Conservation (phyloP, 2,888 invertebrate genomes). For the Nymphalis c-album region DNA sequence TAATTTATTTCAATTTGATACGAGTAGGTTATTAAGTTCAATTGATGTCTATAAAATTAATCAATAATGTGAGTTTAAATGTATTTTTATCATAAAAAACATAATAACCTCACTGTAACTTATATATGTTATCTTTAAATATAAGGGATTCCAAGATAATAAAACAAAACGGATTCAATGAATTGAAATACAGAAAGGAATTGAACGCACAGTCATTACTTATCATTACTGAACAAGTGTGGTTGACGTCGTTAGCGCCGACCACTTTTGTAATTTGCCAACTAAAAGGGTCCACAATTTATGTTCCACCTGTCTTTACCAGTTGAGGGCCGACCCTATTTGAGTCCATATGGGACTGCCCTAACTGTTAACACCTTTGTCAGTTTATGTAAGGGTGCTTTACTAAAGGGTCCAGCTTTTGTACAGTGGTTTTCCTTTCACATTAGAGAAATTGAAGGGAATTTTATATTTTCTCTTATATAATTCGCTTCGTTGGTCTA, state of each 20-base stretch:
- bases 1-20: too few relatives aligned
- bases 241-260: conserved; percentile 50
- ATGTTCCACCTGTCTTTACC: conserved; percentile 68
- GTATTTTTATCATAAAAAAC: too few relatives aligned
- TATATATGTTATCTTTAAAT: too few relatives aligned
- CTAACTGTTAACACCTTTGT: conserved; percentile 66
- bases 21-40: too few relatives aligned
- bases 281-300: conserved; percentile 68
- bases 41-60: too few relatives aligned
- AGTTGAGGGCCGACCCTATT: conserved; percentile 61
- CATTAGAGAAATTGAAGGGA: conserved; percentile 41
- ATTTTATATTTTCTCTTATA: conserved; percentile 32
- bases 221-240: conserved; percentile 38
- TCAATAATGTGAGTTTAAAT: too few relatives aligned
- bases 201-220: conserved; percentile 35
- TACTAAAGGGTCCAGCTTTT: conserved; percentile 51
- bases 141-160: not conserved
- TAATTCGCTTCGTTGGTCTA: conserved; percentile 36
- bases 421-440: conserved; percentile 51
- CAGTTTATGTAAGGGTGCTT: conserved; percentile 53
- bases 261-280: conserved; percentile 65
- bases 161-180: conserved; percentile 6
- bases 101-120: too few relatives aligned
- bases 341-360: conserved; percentile 58
- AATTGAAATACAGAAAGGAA: conserved; percentile 26